Evolutionary conservation across 2,797 vertebrate species (phyloP).

Genomic region (Melopsittacus undulatus): DNA sequence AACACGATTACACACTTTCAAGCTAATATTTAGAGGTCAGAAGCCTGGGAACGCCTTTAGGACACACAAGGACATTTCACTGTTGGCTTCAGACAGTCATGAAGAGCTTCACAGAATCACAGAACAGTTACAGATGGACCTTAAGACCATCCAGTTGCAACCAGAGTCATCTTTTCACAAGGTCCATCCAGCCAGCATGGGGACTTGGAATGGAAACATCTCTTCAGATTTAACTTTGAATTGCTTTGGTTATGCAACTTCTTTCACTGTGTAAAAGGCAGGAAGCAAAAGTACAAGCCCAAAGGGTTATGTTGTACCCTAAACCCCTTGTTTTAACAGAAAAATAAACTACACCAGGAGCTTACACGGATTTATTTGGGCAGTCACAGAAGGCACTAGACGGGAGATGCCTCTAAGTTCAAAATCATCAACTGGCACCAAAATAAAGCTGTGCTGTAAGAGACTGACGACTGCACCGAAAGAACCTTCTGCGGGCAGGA

Average conservation of each 20-base stretch:
- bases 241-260: background rate
- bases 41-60: background rate
- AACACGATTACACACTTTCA: background rate
- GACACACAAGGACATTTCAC: background rate
- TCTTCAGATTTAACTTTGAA: background rate
- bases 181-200: fast-evolving
- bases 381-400: background rate
- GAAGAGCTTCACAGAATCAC: background rate
- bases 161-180: background rate
- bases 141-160: background rate
- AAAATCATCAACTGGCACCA: background rate
- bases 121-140: background rate
- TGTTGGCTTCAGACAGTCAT: background rate
- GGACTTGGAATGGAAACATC: background rate
- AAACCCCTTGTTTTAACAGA: background rate
- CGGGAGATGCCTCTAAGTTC: background rate
- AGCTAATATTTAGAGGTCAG: background rate
- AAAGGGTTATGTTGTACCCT: background rate
- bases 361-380: background rate
- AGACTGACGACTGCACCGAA: fast-evolving
- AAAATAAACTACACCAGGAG: background rate
- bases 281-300: background rate
- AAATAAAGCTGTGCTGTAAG: background rate
- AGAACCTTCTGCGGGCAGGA: background rate
- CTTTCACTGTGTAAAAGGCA: background rate